A percentile compares a stretch with the other conserved stretches of the same genome.
These are phyloP conservation scores for Ahaetulla prasina DNA, from an alignment of 2,113 vertebrate genomes.

Conservation along the genomic window DNA sequence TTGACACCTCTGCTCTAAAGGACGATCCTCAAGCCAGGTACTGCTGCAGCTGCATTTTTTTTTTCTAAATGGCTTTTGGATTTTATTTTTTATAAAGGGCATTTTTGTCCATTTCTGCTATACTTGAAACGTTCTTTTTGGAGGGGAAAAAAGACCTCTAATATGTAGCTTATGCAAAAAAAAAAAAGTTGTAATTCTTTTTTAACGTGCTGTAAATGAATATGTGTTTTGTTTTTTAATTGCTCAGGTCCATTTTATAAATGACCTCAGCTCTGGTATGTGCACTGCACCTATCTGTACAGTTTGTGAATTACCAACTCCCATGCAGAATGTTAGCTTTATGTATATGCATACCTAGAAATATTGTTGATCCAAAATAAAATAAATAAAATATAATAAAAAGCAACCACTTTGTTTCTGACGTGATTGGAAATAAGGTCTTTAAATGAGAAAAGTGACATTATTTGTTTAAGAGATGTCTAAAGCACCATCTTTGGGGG, in stretches of 20 bases:
- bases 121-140: slow-evolving; percentile 64
- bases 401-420: slow-evolving; percentile 54
- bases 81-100: slow-evolving; percentile 60
- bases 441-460: neutral
- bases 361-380: slow-evolving; percentile 64
- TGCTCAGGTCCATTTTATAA: slow-evolving; percentile 43
- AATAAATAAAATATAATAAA: slow-evolving; percentile 64
- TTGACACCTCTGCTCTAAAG: neutral
- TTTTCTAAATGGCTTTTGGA: slow-evolving; percentile 55
- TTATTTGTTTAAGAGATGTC: neutral
- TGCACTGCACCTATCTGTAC: slow-evolving; percentile 64
- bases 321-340: slow-evolving; percentile 66
- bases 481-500: neutral
- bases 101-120: slow-evolving; percentile 59
- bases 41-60: slow-evolving; percentile 52
- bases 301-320: slow-evolving; percentile 68
- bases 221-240: slow-evolving; percentile 48
- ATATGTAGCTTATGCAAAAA: slow-evolving; percentile 67
- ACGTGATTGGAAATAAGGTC: slow-evolving; percentile 16
- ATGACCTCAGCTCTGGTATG: slow-evolving; percentile 46
- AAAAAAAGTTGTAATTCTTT: slow-evolving; percentile 62
- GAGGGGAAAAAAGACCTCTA: slow-evolving; percentile 47
- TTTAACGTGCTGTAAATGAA: slow-evolving; percentile 59
- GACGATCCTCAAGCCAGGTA: slow-evolving; percentile 60
- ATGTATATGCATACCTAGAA: slow-evolving; percentile 65